Percentiles rank a stretch among this genome's conserved stretches.
phyloP scores from a whole-genome alignment of 2,113 vertebrate genomes.

The Cochlearius cochlearius region DNA sequence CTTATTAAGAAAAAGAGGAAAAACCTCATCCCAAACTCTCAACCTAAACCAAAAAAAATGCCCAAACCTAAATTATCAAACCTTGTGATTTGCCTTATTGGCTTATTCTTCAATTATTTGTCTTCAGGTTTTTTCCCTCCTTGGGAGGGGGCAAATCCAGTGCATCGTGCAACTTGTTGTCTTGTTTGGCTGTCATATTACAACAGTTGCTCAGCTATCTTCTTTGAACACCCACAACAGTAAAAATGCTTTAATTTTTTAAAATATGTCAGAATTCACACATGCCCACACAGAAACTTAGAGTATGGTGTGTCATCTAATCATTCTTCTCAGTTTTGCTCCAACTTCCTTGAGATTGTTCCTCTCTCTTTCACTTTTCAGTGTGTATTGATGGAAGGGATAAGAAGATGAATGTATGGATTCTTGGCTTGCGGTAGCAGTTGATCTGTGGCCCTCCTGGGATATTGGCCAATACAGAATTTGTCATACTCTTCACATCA shows the following conservation, averaged over 20 bases:
- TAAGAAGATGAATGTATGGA: not conserved
- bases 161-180: not conserved
- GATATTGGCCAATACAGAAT: not conserved
- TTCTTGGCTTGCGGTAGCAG: not conserved
- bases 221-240: slow-evolving; percentile 32
- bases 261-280: slow-evolving; percentile 22
- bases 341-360: not conserved
- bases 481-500: not conserved
- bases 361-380: not conserved
- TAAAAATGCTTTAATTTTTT: slow-evolving; percentile 1
- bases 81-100: not conserved
- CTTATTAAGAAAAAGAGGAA: not conserved
- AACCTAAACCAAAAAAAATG: not conserved
- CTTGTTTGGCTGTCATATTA: not conserved
- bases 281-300: slow-evolving; percentile 15
- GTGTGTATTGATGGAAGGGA: not conserved
- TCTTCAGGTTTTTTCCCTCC: not conserved
- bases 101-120: not conserved
- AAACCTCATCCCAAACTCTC: not conserved
- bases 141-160: not conserved
- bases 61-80: not conserved
- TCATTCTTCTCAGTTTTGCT: slow-evolving; percentile 9
- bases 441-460: not conserved
- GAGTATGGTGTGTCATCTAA: slow-evolving; percentile 1
- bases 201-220: slow-evolving; percentile 33